Evolutionary conservation across 2,888 invertebrate genomes (phyloP).

Genomic region (Caenorhabditis sp.): DNA sequence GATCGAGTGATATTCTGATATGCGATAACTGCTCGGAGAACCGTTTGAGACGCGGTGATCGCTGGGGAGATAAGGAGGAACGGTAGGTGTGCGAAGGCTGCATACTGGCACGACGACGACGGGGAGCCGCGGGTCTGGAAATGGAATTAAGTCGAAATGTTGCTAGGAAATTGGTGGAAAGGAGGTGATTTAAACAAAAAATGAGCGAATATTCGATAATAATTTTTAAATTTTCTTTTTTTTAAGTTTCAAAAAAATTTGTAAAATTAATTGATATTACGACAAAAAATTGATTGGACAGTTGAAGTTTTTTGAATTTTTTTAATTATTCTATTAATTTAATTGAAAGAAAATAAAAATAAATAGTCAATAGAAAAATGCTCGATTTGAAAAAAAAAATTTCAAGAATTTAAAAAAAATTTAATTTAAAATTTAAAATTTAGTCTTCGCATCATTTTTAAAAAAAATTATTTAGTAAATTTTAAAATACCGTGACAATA

Average conservation of each 20-base stretch:
- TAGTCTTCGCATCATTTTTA: not conserved
- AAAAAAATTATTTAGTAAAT: too few species aligned
- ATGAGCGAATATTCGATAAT: too few species aligned
- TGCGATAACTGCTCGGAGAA: constrained; percentile 77
- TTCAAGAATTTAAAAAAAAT: not conserved
- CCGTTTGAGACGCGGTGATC: constrained; percentile 74
- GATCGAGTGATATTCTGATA: constrained; percentile 78
- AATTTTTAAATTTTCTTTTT: too few species aligned
- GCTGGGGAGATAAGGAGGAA: constrained; percentile 53
- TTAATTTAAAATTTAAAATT: not conserved
- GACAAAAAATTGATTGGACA: not conserved
- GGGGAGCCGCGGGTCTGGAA: constrained; percentile 3
- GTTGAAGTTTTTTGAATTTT: not conserved
- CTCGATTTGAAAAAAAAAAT: not conserved
- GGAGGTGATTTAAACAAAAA: not conserved
- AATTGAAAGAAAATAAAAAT: not conserved
- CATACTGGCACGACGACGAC: constrained; percentile 46
- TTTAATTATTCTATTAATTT: not conserved
- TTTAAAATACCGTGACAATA: too few species aligned
- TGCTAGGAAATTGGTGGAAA: too few species aligned
- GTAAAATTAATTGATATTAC: not conserved
- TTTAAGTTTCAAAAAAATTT: too few species aligned
- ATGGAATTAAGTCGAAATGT: too few species aligned
- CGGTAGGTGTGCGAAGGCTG: constrained; percentile 49
- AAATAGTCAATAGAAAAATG: too few species aligned